Percentiles rank a stretch among this genome's conserved stretches.
phyloP scores from a whole-genome alignment of 2,888 invertebrate species.

The Hedychridium roseum region DNA sequence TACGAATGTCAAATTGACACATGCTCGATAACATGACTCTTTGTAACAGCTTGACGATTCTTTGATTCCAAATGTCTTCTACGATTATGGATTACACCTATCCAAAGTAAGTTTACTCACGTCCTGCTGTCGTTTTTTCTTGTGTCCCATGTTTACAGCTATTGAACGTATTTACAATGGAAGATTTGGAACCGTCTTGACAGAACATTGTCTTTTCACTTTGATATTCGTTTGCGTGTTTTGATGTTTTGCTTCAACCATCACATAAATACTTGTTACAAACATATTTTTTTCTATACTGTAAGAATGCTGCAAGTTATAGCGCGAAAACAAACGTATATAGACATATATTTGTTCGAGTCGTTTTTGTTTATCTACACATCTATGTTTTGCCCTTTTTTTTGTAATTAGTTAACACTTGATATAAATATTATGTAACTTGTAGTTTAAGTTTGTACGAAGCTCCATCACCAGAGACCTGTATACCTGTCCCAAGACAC shows the following conservation, averaged over 20 bases:
- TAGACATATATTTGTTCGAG: too few species aligned
- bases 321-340: too few species aligned
- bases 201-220: too few species aligned
- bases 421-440: conserved; percentile 4
- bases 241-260: too few species aligned
- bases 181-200: too few species aligned
- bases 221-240: too few species aligned
- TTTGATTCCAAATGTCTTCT: conserved; percentile 20
- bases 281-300: background rate
- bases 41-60: conserved; percentile 29
- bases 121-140: too few species aligned
- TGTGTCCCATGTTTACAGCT: too few species aligned
- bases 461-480: conserved; percentile 46
- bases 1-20: conserved; percentile 48
- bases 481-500: conserved; percentile 42
- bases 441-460: conserved; percentile 34
- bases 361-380: too few species aligned
- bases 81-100: conserved; percentile 26
- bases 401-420: background rate
- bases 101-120: conserved; percentile 34
- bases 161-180: too few species aligned
- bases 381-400: conserved; percentile 6
- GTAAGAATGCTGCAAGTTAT: too few species aligned
- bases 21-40: conserved; percentile 41
- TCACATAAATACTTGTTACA: background rate